Evolutionary conservation across 1,140 invertebrate species (phyloP).

Genomic region (Radopholus similis): DNA sequence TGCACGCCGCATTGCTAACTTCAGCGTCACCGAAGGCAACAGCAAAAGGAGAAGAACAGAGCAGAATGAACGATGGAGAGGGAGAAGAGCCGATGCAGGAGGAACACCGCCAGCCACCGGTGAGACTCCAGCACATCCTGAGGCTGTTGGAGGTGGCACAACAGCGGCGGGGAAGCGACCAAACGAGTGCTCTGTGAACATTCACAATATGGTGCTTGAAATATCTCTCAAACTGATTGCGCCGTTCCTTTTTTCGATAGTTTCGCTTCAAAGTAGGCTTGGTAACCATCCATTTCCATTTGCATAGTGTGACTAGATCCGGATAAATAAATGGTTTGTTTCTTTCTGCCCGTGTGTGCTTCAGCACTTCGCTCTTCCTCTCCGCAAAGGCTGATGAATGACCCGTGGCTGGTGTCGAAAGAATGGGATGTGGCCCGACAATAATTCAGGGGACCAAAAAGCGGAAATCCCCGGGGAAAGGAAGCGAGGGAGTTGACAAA

Average conservation of each 20-base stretch:
- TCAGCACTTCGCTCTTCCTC: neutral
- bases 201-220: neutral
- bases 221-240: neutral
- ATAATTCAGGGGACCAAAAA: neutral
- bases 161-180: neutral
- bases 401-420: neutral
- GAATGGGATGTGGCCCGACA: neutral
- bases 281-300: too few species aligned
- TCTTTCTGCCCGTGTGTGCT: too few species aligned
- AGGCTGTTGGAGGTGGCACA: neutral
- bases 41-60: slow-evolving; percentile 2
- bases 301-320: too few species aligned
- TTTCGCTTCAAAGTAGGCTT: too few species aligned
- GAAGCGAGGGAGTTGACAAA: neutral
- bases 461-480: neutral
- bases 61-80: neutral
- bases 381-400: neutral
- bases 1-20: slow-evolving; percentile 21
- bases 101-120: neutral
- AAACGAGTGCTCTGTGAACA: too few species aligned
- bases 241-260: neutral
- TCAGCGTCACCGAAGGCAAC: too few species aligned
- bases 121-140: neutral
- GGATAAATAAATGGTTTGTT: too few species aligned
- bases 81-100: neutral